Conservation (phyloP, 2,797 vertebrate species). For the Parambassis ranga region DNA sequence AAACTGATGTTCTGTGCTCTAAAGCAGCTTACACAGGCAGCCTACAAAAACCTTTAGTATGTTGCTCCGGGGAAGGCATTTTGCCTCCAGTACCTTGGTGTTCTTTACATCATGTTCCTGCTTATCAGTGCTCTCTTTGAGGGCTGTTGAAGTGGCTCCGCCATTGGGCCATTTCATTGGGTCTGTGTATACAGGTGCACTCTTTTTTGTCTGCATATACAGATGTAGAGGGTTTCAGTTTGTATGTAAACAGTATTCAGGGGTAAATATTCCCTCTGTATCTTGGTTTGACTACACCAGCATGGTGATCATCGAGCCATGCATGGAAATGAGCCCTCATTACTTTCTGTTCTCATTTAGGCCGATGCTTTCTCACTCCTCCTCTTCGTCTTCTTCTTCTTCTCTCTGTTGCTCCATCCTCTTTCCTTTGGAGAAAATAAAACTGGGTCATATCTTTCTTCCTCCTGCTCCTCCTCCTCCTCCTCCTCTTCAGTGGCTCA, state of each 20-base stretch:
- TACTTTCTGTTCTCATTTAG: slow-evolving; percentile 56
- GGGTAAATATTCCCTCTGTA: not conserved
- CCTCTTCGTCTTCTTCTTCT: slow-evolving; percentile 23
- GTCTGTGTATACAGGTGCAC: not conserved
- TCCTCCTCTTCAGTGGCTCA: slow-evolving; percentile 40
- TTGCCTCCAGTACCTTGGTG: not conserved
- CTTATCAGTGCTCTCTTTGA: not conserved
- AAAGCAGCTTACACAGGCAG: slow-evolving; percentile 51
- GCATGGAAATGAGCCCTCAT: slow-evolving; percentile 67
- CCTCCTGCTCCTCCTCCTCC: slow-evolving; percentile 21
- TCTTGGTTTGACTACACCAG: slow-evolving; percentile 15
- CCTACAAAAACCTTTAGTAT: slow-evolving; percentile 25
- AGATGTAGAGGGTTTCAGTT: not conserved
- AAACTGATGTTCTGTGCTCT: slow-evolving; percentile 51
- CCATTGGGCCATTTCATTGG: not conserved
- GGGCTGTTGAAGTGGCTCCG: not conserved
- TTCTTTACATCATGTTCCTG: slow-evolving; percentile 9
- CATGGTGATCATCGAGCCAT: slow-evolving; percentile 31
- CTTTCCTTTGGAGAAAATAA: slow-evolving; percentile 64
- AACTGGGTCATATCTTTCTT: slow-evolving; percentile 71
- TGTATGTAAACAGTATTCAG: not conserved
- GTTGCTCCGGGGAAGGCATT: slow-evolving; percentile 8
- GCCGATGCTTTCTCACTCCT: slow-evolving; percentile 28
- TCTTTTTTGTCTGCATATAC: not conserved
- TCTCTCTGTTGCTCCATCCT: slow-evolving; percentile 52